phyloP scores from a whole-genome alignment of 2,113 vertebrate species.

The Archilochus colubris region DNA sequence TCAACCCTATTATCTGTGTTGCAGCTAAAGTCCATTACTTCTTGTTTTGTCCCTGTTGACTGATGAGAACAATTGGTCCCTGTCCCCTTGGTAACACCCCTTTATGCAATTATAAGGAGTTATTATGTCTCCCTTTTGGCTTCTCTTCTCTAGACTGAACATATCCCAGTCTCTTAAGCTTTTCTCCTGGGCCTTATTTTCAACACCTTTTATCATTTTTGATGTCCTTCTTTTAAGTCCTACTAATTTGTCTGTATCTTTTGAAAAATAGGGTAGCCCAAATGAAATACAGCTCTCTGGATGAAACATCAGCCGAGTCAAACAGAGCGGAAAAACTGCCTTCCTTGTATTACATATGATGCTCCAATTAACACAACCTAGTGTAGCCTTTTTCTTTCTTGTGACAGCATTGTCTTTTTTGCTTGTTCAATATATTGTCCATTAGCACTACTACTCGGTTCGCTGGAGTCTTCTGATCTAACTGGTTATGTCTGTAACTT shows the following conservation, averaged over 20 bases:
- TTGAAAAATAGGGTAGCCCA: constrained; percentile 34
- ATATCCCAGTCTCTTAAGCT: constrained; percentile 49
- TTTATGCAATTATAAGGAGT: constrained; percentile 48
- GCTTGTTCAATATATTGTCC: not conserved
- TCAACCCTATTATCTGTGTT: constrained; percentile 20
- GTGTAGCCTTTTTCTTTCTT: not conserved
- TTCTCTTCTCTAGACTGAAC: constrained; percentile 56
- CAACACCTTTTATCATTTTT: constrained; percentile 53
- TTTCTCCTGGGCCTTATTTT: constrained; percentile 64
- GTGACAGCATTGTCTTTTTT: not conserved
- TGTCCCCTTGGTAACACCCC: constrained; percentile 33
- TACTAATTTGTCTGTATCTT: constrained; percentile 40
- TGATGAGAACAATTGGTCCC: constrained; percentile 59
- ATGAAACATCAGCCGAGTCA: not conserved
- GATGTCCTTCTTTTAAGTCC: constrained; percentile 35
- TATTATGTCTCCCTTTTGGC: constrained; percentile 46
- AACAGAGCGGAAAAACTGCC: constrained; percentile 22
- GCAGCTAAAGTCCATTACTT: constrained; percentile 10
- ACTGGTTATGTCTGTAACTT: constrained; percentile 9
- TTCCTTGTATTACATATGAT: not conserved
- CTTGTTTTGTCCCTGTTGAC: constrained; percentile 60
- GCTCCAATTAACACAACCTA: constrained; percentile 27
- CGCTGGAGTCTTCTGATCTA: not conserved
- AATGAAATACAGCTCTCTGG: not conserved
- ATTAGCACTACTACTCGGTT: not conserved